phyloP scores from a whole-genome alignment of 2,113 vertebrate species.

The Podarcis raffonei region DNA sequence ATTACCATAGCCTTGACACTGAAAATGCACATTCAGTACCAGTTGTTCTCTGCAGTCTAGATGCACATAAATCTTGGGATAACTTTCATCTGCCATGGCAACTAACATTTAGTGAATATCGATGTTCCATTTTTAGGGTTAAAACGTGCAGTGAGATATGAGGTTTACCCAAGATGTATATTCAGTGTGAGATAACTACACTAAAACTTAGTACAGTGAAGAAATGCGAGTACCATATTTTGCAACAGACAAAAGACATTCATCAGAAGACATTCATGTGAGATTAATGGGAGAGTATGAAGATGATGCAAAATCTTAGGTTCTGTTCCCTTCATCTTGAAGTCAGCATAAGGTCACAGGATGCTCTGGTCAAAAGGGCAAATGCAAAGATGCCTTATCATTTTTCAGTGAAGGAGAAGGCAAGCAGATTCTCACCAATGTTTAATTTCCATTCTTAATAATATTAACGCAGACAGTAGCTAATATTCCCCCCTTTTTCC shows the following conservation, averaged over 20 bases:
- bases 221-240: slow-evolving; percentile 42
- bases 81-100: slow-evolving; percentile 68
- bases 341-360: neutral
- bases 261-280: neutral
- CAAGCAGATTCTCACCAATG: neutral
- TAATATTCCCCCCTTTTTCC: too few species aligned
- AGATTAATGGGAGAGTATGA: neutral
- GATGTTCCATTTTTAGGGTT: slow-evolving; percentile 54
- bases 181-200: slow-evolving; percentile 44
- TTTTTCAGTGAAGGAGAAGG: neutral
- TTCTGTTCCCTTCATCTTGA: slow-evolving; percentile 16
- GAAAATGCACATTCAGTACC: slow-evolving; percentile 68
- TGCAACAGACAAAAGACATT: slow-evolving; percentile 35
- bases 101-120: slow-evolving; percentile 59
- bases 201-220: slow-evolving; percentile 46
- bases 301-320: neutral
- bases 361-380: too few species aligned
- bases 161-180: slow-evolving; percentile 49
- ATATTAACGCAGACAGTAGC: too few species aligned
- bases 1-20: slow-evolving; percentile 69
- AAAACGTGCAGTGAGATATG: slow-evolving; percentile 65
- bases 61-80: slow-evolving; percentile 58
- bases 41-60: slow-evolving; percentile 68
- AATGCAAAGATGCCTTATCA: neutral
- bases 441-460: neutral